phyloP scores from a whole-genome alignment of 2,888 invertebrate genomes.

The Yponomeuta cagnagella region DNA sequence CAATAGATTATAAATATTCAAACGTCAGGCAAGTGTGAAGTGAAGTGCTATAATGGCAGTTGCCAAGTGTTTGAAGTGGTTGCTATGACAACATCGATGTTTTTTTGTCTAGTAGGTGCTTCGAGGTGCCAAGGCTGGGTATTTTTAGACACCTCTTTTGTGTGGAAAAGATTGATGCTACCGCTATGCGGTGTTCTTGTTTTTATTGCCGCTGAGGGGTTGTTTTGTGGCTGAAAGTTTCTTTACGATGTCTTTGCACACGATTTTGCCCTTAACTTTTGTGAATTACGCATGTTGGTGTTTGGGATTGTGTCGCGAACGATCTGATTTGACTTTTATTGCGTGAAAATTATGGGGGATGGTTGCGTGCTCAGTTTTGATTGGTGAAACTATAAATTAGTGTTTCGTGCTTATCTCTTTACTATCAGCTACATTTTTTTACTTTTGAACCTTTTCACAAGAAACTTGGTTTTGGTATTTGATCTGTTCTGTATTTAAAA shows the following conservation, averaged over 20 bases:
- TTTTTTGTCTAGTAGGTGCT: conserved; percentile 10
- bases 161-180: conserved; percentile 4
- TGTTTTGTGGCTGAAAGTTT: background rate
- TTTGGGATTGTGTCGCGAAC: background rate
- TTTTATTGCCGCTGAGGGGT: background rate
- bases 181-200: background rate
- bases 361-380: too few species aligned
- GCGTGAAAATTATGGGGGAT: background rate
- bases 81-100: conserved; percentile 23
- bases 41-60: conserved; percentile 16
- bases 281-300: background rate
- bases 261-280: background rate
- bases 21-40: conserved; percentile 8
- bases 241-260: background rate
- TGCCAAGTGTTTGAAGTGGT: conserved; percentile 21
- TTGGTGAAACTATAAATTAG: too few species aligned
- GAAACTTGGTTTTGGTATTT: too few species aligned
- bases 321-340: background rate
- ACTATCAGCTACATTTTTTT: too few species aligned
- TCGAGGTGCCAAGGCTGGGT: conserved; percentile 12
- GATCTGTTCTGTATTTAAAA: too few species aligned
- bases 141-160: conserved; percentile 14
- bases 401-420: too few species aligned
- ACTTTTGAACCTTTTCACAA: too few species aligned
- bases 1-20: background rate